phyloP scores from a whole-genome alignment of 2,888 invertebrate species.

The Hyles lineata region DNA sequence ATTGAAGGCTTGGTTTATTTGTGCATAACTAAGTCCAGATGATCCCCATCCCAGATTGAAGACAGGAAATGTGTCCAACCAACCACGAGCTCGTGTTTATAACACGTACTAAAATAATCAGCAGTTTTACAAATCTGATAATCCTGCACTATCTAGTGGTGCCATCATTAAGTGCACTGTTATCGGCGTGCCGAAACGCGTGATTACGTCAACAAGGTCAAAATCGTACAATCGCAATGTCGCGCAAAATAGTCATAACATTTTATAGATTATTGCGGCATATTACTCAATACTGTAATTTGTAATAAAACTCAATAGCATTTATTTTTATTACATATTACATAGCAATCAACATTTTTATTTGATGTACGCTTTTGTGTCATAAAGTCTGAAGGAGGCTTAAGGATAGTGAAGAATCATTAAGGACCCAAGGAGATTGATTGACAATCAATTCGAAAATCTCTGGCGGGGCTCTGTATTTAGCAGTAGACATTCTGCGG shows the following conservation, averaged over 20 bases:
- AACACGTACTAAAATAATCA: neutral
- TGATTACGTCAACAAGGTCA: conserved; percentile 17
- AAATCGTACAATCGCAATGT: neutral
- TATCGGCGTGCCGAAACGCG: neutral
- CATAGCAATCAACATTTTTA: neutral
- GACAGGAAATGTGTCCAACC: too few species aligned
- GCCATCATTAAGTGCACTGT: neutral
- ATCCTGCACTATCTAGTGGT: neutral
- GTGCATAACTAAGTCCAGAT: too few species aligned
- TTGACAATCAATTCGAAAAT: too few species aligned
- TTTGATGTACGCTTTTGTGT: neutral
- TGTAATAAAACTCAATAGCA: neutral
- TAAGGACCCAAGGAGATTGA: too few species aligned
- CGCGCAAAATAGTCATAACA: neutral
- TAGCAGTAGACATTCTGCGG: too few species aligned
- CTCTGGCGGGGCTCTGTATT: too few species aligned
- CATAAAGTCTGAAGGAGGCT: too few species aligned
- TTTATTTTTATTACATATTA: neutral
- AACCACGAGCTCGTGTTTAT: neutral
- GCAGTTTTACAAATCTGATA: neutral
- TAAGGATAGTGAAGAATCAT: too few species aligned
- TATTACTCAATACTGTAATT: neutral
- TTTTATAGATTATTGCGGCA: neutral
- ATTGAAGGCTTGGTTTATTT: too few species aligned
- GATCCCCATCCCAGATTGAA: too few species aligned